Evolutionary conservation across 2,888 invertebrate genomes (phyloP).

Genomic region (Coelogynopora nodosa): DNA sequence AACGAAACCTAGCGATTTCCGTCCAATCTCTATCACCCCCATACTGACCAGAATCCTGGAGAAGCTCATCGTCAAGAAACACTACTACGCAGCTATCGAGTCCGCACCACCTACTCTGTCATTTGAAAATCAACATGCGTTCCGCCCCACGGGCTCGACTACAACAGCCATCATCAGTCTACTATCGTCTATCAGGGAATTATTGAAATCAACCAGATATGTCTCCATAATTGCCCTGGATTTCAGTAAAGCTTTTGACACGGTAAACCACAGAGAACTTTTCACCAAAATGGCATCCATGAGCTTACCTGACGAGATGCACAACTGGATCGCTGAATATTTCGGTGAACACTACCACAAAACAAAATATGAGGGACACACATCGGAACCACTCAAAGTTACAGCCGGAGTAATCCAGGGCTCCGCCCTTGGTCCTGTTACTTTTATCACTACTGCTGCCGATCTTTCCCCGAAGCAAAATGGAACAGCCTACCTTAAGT

Average conservation of each 20-base stretch:
- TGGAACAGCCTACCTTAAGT: neutral
- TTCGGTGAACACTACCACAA: constrained; percentile 28
- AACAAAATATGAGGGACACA: constrained; percentile 24
- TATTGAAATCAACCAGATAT: constrained; percentile 19
- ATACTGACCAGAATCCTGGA: neutral
- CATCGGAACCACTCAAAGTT: constrained; percentile 31
- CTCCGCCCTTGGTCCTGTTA: constrained; percentile 28
- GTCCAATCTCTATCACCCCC: neutral
- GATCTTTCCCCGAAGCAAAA: neutral
- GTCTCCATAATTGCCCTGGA: constrained; percentile 21
- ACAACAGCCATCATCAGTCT: constrained; percentile 31
- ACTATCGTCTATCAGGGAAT: constrained; percentile 28
- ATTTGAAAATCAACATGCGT: constrained; percentile 28
- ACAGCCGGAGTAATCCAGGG: constrained; percentile 31
- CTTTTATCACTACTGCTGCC: neutral
- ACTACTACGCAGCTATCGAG: neutral
- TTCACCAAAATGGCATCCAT: constrained; percentile 21
- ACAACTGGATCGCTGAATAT: constrained; percentile 28
- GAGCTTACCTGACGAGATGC: constrained; percentile 24
- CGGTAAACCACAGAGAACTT: constrained; percentile 28
- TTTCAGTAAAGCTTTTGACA: constrained; percentile 31
- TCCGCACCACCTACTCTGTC: constrained; percentile 27
- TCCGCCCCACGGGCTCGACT: constrained; percentile 24
- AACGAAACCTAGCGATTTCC: neutral
- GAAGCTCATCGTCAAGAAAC: neutral